These are phyloP conservation scores for Passer domesticus DNA, from an alignment of 2,113 vertebrate species.

Conservation along the genomic window DNA sequence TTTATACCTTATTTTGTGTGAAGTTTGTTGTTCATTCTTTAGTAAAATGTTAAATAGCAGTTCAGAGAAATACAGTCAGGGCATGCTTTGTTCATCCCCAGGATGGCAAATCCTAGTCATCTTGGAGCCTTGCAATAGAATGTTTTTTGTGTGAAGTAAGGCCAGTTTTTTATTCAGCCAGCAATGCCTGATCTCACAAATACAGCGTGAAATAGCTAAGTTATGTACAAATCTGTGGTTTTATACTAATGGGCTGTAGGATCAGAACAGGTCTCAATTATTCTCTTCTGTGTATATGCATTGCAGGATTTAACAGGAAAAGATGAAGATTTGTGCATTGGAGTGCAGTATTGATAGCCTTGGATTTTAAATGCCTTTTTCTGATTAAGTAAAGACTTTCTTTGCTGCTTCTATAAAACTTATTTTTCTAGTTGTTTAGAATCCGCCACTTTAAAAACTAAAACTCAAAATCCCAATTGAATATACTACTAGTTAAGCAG, in stretches of 20 bases:
- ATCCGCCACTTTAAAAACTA: not conserved
- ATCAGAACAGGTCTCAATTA: not conserved
- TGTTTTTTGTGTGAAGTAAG: not conserved
- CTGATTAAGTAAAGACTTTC: not conserved
- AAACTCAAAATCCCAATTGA: not conserved
- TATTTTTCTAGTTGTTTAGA: not conserved
- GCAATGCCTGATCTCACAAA: not conserved
- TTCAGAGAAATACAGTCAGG: not conserved
- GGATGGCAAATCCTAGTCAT: not conserved
- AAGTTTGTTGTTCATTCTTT: not conserved
- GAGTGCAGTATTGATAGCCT: not conserved
- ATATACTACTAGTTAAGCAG: not conserved
- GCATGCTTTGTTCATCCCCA: not conserved
- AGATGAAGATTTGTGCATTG: not conserved
- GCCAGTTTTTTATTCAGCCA: not conserved
- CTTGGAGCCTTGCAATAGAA: not conserved
- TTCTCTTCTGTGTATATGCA: not conserved
- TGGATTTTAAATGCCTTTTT: not conserved
- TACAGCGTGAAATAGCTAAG: not conserved
- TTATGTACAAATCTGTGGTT: fast-evolving
- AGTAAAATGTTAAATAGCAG: not conserved
- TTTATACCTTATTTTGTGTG: not conserved
- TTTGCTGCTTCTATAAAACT: not conserved
- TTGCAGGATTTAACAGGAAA: not conserved
- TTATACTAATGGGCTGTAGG: not conserved